phyloP scores from a whole-genome alignment of 2,797 vertebrate genomes.

The Ceryle rudis region DNA sequence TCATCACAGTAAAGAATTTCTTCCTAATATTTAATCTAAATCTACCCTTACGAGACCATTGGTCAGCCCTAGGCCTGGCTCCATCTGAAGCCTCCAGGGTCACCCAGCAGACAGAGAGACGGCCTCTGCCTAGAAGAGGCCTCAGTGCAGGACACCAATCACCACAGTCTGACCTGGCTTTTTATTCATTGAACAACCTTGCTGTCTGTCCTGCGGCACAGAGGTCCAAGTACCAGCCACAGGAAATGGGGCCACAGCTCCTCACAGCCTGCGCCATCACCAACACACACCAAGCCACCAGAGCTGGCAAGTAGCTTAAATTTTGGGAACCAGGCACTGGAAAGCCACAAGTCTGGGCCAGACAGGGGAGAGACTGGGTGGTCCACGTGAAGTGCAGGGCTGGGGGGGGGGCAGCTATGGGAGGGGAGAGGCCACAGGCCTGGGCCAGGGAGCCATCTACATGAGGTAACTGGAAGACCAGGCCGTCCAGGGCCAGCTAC shows the following conservation, averaged over 20 bases:
- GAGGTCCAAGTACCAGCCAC: fast-evolving
- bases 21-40: too few relatives aligned
- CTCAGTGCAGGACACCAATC: fast-evolving
- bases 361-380: fast-evolving
- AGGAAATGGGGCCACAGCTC: background rate
- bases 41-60: too few relatives aligned
- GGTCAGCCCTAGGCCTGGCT: background rate
- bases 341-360: background rate
- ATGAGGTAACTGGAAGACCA: background rate
- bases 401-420: background rate
- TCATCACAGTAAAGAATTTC: too few relatives aligned
- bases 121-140: background rate
- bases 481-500: too few relatives aligned
- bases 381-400: background rate
- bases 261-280: fast-evolving
- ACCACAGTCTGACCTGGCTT: background rate
- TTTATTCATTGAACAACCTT: background rate
- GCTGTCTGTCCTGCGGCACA: too few relatives aligned
- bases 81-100: too few relatives aligned
- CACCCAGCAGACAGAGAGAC: background rate
- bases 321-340: background rate
- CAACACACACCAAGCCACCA: background rate
- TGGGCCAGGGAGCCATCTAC: background rate
- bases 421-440: background rate
- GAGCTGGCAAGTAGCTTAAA: background rate